Evolutionary conservation across 2,888 invertebrate species (phyloP).

Genomic region (Epirrhoe tristata): DNA sequence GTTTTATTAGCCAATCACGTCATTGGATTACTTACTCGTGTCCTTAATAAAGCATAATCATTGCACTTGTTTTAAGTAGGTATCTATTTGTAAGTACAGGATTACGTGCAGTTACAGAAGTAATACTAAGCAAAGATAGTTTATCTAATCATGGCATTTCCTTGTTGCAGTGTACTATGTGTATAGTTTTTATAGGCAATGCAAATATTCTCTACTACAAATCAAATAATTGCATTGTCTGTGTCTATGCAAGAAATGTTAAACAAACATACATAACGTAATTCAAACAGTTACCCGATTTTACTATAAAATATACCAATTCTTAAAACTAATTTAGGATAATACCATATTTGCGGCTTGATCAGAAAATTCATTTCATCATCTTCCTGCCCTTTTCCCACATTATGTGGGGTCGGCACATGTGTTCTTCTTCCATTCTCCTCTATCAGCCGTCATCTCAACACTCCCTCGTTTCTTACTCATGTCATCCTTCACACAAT

Average conservation of each 20-base stretch:
- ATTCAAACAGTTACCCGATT: no score
- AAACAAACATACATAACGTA: no score
- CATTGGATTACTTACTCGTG: not conserved
- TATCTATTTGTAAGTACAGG: not conserved
- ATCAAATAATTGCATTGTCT: slow-evolving; percentile 3
- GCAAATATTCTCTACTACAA: not conserved
- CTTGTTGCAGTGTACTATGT: slow-evolving; percentile 1
- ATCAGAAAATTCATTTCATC: no score
- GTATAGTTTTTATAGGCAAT: not conserved
- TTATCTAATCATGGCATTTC: slow-evolving; percentile 22
- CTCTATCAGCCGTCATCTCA: no score
- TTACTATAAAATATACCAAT: no score
- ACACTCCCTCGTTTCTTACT: no score
- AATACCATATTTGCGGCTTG: no score
- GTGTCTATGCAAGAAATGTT: not conserved
- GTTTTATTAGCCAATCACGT: not conserved
- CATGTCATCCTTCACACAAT: no score
- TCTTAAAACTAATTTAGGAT: no score
- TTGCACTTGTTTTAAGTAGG: not conserved
- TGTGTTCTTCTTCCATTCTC: no score
- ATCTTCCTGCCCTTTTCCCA: no score
- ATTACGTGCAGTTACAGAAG: slow-evolving; percentile 4
- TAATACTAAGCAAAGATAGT: slow-evolving; percentile 8
- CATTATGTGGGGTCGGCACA: no score
- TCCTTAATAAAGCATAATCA: not conserved